Base-by-base conservation (phyloP, 2,888 invertebrate genomes). In the Digitonthophagus gazella region DNA sequence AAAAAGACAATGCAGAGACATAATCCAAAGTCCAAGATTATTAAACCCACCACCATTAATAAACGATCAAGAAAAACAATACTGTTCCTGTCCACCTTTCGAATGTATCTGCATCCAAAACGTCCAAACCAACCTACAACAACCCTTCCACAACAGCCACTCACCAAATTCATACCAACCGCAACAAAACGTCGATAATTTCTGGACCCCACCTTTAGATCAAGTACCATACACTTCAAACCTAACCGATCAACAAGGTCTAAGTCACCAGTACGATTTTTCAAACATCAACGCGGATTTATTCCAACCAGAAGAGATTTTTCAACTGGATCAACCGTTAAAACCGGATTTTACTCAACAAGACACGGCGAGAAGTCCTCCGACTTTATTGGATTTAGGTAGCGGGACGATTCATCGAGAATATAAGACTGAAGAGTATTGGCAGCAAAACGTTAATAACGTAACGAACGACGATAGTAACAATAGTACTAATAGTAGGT, bases 221-320 rank as follows among this genome's bases (percentile, higher is more conserved):
- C 78, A 81, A n/a, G 81, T 83, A 2, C 74, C 79, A 18, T 81
- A 80, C 70, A 78, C 79, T 11, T 18, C 18, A 15, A 61, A 61
- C 18, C 11, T 44, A 44, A 69, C 76, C 44, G 80, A 80, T 55
- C 71, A 71, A 82, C 77, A 65, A 1, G 77, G 80, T 15, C 76
- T 80, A 2, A 81, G 83, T 6, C 77, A 85, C 5, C 84, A 82
- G 58, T 88, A 87, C 82, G 90, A 90, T 75, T 88, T 90, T 67
- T 84, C 86, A 0, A 82, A 86, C 0, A 83, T 90, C 61, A 84
- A 87, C 0, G 86, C 88, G 57, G 91, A 92, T 76, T 84, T 91
- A 19, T 91, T 91, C 79, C 91, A 91, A 77, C 91, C 92, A 0
- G 91, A 91, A 78, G 91, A 92, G 80, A 91, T 92, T 72, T 92